phyloP scores from a whole-genome alignment of 2,797 vertebrate species.

The Anisognathus igniventris region DNA sequence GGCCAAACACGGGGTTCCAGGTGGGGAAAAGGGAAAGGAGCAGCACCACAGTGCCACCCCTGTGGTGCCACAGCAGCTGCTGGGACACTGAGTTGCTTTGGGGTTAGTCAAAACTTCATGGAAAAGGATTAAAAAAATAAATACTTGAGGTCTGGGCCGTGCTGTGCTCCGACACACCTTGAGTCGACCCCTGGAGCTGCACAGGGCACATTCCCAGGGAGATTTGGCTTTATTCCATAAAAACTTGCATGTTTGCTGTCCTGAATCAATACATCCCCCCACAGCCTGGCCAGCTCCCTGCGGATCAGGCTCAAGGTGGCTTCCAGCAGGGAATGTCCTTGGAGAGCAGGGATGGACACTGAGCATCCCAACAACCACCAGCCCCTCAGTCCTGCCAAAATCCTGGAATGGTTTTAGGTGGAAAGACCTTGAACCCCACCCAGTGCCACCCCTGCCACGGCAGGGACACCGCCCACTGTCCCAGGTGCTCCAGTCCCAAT shows the following conservation, averaged over 20 bases:
- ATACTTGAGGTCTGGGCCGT: fast-evolving
- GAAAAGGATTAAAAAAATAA: not conserved
- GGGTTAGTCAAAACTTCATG: not conserved
- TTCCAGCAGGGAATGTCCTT: not conserved
- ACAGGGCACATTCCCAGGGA: not conserved
- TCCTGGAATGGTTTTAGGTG: fast-evolving
- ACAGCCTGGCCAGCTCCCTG: fast-evolving
- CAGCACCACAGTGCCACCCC: fast-evolving
- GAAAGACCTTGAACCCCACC: fast-evolving
- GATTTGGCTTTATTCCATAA: not conserved
- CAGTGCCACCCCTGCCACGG: not conserved
- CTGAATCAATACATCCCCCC: fast-evolving
- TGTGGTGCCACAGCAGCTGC: not conserved
- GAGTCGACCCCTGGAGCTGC: fast-evolving
- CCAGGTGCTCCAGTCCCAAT: no score
- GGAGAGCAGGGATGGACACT: fast-evolving
- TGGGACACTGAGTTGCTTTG: not conserved
- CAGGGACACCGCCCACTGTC: fast-evolving
- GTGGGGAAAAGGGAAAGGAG: not conserved
- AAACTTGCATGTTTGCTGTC: not conserved
- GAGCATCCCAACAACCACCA: not conserved
- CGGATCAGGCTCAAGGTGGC: fast-evolving
- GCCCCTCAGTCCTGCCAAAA: not conserved
- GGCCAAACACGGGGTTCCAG: fast-evolving
- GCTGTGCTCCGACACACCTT: fast-evolving